phyloP scores from a whole-genome alignment of 2,797 vertebrate genomes.

The Enteromius treurensis region DNA sequence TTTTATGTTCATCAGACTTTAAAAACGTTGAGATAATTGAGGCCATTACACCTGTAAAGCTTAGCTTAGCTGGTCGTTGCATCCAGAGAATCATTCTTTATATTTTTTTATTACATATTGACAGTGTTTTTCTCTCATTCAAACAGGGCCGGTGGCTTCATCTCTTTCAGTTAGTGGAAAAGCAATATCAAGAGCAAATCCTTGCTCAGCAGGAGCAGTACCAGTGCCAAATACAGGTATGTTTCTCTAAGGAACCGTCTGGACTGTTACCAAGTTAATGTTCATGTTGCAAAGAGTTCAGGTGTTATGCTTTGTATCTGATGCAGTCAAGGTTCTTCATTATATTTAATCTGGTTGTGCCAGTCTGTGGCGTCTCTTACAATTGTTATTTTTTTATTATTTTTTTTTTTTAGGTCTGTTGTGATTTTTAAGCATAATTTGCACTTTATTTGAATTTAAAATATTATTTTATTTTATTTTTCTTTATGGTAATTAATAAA shows the following conservation, averaged over 20 bases:
- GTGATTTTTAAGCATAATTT: neutral
- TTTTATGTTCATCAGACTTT: neutral
- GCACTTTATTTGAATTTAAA: neutral
- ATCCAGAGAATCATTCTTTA: neutral
- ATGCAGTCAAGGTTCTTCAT: neutral
- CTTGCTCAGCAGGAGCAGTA: conserved; percentile 93
- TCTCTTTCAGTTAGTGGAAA: conserved; percentile 90
- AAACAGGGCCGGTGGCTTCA: conserved; percentile 89
- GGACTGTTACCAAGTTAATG: neutral
- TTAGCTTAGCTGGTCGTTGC: neutral
- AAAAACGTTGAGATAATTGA: neutral
- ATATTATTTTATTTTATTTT: neutral
- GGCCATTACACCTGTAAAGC: neutral
- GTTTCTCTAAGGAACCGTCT: conserved; percentile 41
- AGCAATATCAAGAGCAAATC: conserved; percentile 94
- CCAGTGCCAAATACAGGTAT: conserved; percentile 93
- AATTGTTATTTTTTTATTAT: too few species aligned
- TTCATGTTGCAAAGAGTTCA: neutral
- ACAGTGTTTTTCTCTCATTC: conserved; percentile 51
- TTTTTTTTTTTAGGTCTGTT: neutral
- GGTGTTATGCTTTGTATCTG: neutral
- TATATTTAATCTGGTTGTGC: neutral
- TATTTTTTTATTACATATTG: neutral
- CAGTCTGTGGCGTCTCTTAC: too few species aligned
- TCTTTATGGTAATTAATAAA: neutral